phyloP scores from a whole-genome alignment of 37 sponge, comb jelly and placozoan species.

The Hexactinellida sp. region DNA sequence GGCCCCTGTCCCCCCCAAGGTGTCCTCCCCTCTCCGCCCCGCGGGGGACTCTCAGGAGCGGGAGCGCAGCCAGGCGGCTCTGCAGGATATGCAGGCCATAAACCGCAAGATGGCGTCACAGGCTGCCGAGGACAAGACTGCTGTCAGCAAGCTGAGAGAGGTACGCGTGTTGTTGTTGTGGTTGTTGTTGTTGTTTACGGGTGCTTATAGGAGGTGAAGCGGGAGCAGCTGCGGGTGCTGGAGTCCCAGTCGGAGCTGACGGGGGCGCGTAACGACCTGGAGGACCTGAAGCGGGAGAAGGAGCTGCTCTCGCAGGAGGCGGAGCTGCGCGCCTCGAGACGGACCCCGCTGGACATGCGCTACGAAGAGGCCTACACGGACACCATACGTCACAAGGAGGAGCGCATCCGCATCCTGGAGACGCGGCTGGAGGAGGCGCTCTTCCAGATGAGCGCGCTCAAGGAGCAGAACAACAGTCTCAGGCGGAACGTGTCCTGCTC shows the following conservation, averaged over 20 bases:
- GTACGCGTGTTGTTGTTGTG: slow-evolving; percentile 8
- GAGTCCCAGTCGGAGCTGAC: neutral
- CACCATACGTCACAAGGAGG: slow-evolving; percentile 60
- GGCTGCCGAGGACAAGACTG: slow-evolving; percentile 49
- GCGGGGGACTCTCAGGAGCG: slow-evolving; percentile 25
- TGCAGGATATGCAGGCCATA: slow-evolving; percentile 39
- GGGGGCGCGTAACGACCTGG: neutral
- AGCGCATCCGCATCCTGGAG: slow-evolving; percentile 56
- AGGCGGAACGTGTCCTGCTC: neutral
- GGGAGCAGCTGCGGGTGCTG: neutral
- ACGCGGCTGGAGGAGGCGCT: slow-evolving; percentile 38
- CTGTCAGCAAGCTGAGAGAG: slow-evolving; percentile 56
- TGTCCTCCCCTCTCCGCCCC: slow-evolving; percentile 6
- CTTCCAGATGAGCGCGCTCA: slow-evolving; percentile 23
- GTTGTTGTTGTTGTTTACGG: too few relatives aligned
- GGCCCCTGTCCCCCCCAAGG: neutral
- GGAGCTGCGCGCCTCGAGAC: neutral
- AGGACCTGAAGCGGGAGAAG: slow-evolving; percentile 23
- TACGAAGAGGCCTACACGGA: slow-evolving; percentile 48
- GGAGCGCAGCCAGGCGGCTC: slow-evolving; percentile 38
- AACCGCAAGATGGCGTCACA: slow-evolving; percentile 49
- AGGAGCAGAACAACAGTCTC: slow-evolving; percentile 25
- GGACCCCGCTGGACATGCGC: neutral
- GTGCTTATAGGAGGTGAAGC: neutral
- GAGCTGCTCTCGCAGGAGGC: neutral